phyloP scores from a whole-genome alignment of 2,888 invertebrate species.

The Tenthredo mesomela region DNA sequence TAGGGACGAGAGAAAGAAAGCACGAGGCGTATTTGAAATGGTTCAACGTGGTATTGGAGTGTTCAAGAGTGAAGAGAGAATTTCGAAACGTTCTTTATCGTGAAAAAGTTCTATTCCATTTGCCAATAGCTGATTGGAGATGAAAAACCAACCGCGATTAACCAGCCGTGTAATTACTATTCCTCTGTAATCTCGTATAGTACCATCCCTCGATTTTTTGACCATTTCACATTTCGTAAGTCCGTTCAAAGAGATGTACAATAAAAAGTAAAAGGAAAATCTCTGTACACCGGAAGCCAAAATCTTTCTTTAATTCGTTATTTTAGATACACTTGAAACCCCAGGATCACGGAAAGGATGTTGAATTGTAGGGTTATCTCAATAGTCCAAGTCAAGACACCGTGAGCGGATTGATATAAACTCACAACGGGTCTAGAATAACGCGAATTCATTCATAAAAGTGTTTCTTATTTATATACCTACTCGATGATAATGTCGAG shows the following conservation, averaged over 20 bases:
- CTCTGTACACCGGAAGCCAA: background rate
- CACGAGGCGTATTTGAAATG: background rate
- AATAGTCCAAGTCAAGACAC: background rate
- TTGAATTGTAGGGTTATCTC: background rate
- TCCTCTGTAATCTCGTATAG: background rate
- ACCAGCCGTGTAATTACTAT: conserved; percentile 17
- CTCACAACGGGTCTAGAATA: background rate
- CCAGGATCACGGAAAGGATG: background rate
- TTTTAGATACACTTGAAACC: background rate
- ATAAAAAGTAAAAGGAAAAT: background rate
- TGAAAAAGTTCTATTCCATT: background rate
- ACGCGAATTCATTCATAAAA: background rate
- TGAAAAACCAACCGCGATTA: conserved; percentile 30
- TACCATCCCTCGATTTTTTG: background rate
- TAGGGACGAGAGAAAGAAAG: background rate
- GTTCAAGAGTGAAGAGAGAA: background rate
- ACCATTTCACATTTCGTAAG: conserved; percentile 1
- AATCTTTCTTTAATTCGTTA: background rate
- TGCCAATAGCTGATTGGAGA: conserved; percentile 16
- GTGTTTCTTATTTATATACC: background rate
- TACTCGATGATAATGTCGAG: background rate
- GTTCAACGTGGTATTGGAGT: background rate
- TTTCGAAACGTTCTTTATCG: background rate
- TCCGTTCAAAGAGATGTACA: background rate
- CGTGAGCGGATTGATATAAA: background rate